A percentile compares a stretch with the other conserved stretches of the same genome.
Evolutionary conservation across 2,888 invertebrate species (phyloP).

Genomic region (Octonoba sinensis): DNA sequence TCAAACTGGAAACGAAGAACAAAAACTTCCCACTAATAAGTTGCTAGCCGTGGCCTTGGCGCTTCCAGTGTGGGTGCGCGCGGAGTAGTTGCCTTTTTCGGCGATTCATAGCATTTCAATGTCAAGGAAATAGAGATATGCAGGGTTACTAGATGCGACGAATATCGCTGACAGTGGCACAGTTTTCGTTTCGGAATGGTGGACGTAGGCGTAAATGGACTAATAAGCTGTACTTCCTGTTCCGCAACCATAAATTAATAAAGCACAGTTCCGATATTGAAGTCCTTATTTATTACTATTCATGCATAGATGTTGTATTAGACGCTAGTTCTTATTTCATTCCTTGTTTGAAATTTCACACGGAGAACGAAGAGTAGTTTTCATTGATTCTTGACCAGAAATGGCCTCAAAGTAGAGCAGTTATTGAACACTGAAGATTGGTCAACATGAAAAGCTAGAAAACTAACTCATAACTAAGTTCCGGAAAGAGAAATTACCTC

Average conservation of each 20-base stretch:
- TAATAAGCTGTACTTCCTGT: conserved; percentile 44
- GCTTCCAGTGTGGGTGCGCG: conserved; percentile 46
- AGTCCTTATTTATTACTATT: too few relatives aligned
- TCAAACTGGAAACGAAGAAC: conserved; percentile 17
- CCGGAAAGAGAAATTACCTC: too few relatives aligned
- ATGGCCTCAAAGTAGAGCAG: too few relatives aligned
- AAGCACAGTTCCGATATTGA: neutral
- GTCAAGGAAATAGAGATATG: conserved; percentile 36
- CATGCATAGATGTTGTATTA: too few relatives aligned
- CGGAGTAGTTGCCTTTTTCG: conserved; percentile 9
- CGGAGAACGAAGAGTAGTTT: too few relatives aligned
- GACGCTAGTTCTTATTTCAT: too few relatives aligned
- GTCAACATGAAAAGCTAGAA: too few relatives aligned
- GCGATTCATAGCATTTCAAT: conserved; percentile 30
- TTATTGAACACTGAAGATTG: too few relatives aligned
- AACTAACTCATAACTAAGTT: too few relatives aligned
- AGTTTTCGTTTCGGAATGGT: conserved; percentile 2
- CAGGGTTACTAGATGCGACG: conserved; percentile 6
- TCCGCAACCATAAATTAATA: conserved; percentile 37
- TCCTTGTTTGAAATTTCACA: too few relatives aligned
- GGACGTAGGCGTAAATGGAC: conserved; percentile 43
- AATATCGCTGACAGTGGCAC: neutral
- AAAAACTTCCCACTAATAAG: neutral
- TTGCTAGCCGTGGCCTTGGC: conserved; percentile 34
- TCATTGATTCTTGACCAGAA: too few relatives aligned